Conservation (phyloP, 2,888 invertebrate species). For the Blastobasis lacticolella region DNA sequence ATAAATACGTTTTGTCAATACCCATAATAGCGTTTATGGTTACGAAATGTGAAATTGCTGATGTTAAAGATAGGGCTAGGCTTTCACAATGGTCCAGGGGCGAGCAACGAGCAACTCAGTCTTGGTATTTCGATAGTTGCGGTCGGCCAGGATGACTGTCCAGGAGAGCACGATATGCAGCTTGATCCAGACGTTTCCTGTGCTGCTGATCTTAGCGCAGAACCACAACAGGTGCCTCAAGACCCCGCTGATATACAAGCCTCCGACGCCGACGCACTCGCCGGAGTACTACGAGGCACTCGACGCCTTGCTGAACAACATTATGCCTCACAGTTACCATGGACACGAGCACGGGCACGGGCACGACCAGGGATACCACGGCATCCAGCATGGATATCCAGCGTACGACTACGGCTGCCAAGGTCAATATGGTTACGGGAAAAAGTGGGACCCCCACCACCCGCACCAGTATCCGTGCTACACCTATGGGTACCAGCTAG, state of each 20-base stretch:
- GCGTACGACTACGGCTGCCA: slow-evolving; percentile 12
- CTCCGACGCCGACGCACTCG: slow-evolving; percentile 50
- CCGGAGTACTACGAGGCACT: slow-evolving; percentile 61
- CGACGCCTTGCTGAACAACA: slow-evolving; percentile 35
- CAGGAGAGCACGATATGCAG: slow-evolving; percentile 47
- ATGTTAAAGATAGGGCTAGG: no score
- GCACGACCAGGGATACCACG: slow-evolving; percentile 14
- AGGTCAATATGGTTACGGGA: slow-evolving; percentile 14
- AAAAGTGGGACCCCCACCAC: slow-evolving; percentile 11
- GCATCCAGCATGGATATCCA: slow-evolving; percentile 2
- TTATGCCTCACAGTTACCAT: slow-evolving; percentile 28
- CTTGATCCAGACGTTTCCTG: slow-evolving; percentile 55
- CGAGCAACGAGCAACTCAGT: not conserved
- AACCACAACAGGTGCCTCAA: slow-evolving; percentile 49
- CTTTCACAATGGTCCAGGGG: no score
- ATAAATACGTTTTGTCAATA: no score
- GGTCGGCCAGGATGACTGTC: slow-evolving; percentile 39
- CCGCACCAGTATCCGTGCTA: slow-evolving; percentile 11
- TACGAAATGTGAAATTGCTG: no score
- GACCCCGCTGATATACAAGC: slow-evolving; percentile 55
- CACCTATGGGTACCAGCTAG: slow-evolving; percentile 6
- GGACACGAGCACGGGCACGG: slow-evolving; percentile 23
- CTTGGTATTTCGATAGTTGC: not conserved
- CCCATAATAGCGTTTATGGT: no score
- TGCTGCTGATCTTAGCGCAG: slow-evolving; percentile 56